Conservation (phyloP, 2,888 invertebrate species). For the Hemithea aestivaria region DNA sequence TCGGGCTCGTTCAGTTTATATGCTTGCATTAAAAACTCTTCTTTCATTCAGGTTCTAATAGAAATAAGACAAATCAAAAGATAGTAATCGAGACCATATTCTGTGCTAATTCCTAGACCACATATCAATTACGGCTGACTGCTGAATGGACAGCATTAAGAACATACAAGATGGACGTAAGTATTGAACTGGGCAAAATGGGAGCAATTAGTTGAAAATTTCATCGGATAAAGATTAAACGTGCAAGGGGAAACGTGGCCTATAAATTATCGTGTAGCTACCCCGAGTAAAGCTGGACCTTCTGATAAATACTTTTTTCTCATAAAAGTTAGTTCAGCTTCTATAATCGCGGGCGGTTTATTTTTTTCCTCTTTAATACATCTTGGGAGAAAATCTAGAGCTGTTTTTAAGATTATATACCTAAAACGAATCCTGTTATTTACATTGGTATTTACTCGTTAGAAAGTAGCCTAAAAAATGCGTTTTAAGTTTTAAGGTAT, state of each 20-base stretch:
- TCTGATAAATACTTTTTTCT: conserved; percentile 19
- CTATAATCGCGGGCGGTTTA: conserved; percentile 1
- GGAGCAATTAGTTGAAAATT: conserved; percentile 29
- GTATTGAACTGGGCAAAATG: conserved; percentile 26
- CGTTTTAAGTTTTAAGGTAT: too few species aligned
- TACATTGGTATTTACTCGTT: too few species aligned
- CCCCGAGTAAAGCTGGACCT: conserved; percentile 9
- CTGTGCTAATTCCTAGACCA: conserved; percentile 11
- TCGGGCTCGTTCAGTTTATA: too few species aligned
- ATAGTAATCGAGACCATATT: conserved; percentile 1
- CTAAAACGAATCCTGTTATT: too few species aligned
- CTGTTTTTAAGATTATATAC: too few species aligned
- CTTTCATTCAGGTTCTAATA: too few species aligned
- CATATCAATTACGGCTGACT: conserved; percentile 14
- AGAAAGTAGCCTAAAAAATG: too few species aligned
- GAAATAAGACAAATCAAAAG: conserved; percentile 1
- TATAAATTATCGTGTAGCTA: conserved; percentile 24
- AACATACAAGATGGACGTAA: conserved; percentile 22
- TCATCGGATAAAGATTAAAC: conserved; percentile 26
- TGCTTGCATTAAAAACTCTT: too few species aligned
- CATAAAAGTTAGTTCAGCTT: conserved; percentile 3
- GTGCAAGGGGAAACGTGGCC: conserved; percentile 27
- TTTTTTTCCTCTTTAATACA: conserved; percentile 2
- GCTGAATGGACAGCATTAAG: conserved; percentile 13
- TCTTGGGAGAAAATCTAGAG: neutral